Evolutionary conservation across 30 jellyfish, hydroid and myxozoan genomes (phyloP).

Genomic region (Aurelia aurita): DNA sequence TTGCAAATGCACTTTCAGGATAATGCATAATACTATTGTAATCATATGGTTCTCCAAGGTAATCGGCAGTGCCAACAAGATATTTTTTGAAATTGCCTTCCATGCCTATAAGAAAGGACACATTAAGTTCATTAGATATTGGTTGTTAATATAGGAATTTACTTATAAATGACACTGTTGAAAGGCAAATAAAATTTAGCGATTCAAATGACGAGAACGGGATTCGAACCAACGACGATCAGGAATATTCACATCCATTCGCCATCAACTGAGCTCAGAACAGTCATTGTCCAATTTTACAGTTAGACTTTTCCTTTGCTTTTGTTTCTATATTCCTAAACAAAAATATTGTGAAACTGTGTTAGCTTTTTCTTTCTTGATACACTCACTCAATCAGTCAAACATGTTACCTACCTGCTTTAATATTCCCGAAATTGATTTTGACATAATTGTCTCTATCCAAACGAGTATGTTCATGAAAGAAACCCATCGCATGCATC

Average conservation of each 20-base stretch:
- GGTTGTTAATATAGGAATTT: too few relatives aligned
- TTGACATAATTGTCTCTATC: constrained; percentile 59
- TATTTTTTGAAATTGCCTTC: constrained; percentile 71
- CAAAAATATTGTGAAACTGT: neutral
- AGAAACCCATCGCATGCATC: constrained; percentile 71
- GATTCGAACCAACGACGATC: too few relatives aligned
- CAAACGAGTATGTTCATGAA: constrained; percentile 65
- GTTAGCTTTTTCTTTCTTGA: neutral
- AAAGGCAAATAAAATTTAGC: too few relatives aligned
- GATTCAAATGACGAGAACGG: too few relatives aligned
- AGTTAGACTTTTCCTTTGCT: too few relatives aligned
- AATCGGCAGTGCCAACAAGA: constrained; percentile 71
- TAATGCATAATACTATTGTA: constrained; percentile 78
- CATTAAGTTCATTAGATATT: too few relatives aligned
- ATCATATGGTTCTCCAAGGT: constrained; percentile 66
- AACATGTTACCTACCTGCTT: neutral
- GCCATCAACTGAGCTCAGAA: too few relatives aligned
- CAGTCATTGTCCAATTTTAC: too few relatives aligned
- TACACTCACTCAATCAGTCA: too few relatives aligned
- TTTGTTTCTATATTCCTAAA: too few relatives aligned
- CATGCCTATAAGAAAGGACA: constrained; percentile 25
- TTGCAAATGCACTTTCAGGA: constrained; percentile 66
- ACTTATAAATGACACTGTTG: too few relatives aligned
- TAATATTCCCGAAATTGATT: constrained; percentile 29
- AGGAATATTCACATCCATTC: too few relatives aligned